Base-by-base conservation (phyloP, 2,888 invertebrate genomes). In the Anodontia alba region DNA sequence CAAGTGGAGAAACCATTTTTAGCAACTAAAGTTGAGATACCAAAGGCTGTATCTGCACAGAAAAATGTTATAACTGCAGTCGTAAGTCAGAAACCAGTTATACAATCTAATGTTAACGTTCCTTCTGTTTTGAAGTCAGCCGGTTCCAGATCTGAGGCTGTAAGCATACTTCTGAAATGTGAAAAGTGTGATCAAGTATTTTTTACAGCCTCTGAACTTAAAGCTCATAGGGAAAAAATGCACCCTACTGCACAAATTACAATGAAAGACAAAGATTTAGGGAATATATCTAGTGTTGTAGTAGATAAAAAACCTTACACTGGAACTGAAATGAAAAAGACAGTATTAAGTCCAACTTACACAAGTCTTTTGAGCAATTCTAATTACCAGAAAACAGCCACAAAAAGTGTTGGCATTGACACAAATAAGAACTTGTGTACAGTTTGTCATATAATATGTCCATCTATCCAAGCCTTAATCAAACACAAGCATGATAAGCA, bases 111-210 rank as follows among this genome's bases (percentile, higher is more conserved):
- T 26, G n/a, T 49, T 49, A 49, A 20, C 12, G 7, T 26, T 26
- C 12, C 23, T 10, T 8, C 62, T 33, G 17, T 23, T n/a, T 12
- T 3, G 10, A 62, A 33, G 5, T 1, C 62, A 33, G 20, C 62
- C 17, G 12, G 29, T 23, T 17, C 33, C 2, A 62, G 29, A 20
- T 8, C 7, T 7, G 8, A 31, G n/a, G 33, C 29, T 33, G 62
- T 62, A 62, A 62, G 62, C 62, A 62, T 62, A 5, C 33, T 62
- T 5, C 62, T 62, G 33, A 62, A 62, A 62, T 62, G 62, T 33
- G 62, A 62, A 23, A 62, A 62, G 20, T 62, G 62, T 62, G 62
- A 62, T 17, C 62, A 62, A 17, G 62, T 62, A 17, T 62, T 62
- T 17, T 62, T 62, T 20, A 62, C 62, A 23, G 62, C 62, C 2